These are phyloP conservation scores for Gambelia wislizenii DNA, from an alignment of 2,797 vertebrate genomes.

Conservation along the genomic window DNA sequence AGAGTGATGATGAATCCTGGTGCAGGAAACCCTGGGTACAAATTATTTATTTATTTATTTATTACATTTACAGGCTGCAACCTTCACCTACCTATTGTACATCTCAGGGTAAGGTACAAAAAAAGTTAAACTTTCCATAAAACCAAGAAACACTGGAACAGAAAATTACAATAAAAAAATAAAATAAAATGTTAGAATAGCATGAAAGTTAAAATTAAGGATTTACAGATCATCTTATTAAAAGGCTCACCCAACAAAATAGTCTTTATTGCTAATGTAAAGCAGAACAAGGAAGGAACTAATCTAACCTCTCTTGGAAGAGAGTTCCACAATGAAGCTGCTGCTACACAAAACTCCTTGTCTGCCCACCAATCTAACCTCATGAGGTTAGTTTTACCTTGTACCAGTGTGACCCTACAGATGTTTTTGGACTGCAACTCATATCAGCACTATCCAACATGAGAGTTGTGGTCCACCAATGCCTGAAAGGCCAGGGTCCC, in stretches of 20 bases:
- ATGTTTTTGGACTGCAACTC: too few species aligned
- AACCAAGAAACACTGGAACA: not conserved
- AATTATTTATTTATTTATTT: not conserved
- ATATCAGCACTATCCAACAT: too few species aligned
- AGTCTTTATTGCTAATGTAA: not conserved
- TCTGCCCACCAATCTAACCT: not conserved
- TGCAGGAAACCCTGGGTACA: too few species aligned
- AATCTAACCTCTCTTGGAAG: not conserved
- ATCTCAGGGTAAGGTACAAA: not conserved
- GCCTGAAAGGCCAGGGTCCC: too few species aligned
- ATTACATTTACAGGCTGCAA: not conserved
- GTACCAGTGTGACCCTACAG: too few species aligned
- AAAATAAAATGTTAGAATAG: too few species aligned
- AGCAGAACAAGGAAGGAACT: not conserved
- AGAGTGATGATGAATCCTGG: not conserved
- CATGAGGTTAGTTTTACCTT: not conserved
- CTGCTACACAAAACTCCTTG: not conserved
- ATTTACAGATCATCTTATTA: not conserved
- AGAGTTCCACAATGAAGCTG: not conserved
- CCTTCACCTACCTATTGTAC: not conserved
- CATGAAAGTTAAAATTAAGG: not conserved
- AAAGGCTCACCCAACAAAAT: not conserved
- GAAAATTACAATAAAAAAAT: too few species aligned
- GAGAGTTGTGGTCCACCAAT: not conserved
- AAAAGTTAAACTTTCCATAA: not conserved